Evolutionary conservation across 2,797 vertebrate species (phyloP).

Genomic region (Australoheros facetus): DNA sequence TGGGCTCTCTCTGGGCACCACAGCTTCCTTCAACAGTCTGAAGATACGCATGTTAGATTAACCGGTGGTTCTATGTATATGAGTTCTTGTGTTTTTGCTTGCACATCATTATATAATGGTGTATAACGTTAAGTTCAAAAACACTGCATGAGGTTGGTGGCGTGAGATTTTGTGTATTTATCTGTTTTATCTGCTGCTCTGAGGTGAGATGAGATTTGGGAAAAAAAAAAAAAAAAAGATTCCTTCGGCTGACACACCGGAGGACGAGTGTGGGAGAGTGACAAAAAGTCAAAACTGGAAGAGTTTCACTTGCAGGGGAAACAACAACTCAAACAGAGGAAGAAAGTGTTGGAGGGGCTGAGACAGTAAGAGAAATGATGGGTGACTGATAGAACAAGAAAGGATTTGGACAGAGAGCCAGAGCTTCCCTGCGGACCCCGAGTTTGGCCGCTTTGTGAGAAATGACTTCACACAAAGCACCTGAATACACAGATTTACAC

Average conservation of each 20-base stretch:
- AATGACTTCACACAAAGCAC: constrained; percentile 82
- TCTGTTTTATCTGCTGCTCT: not conserved
- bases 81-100: not conserved
- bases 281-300: constrained; percentile 25
- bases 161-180: not conserved
- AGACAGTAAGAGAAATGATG: constrained; percentile 48
- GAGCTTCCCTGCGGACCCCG: constrained; percentile 65
- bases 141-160: not conserved
- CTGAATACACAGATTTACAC: constrained; percentile 85
- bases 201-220: not conserved
- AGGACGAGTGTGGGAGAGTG: constrained; percentile 22
- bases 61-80: no score
- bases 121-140: not conserved
- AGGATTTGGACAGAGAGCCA: constrained; percentile 68
- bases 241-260: constrained; percentile 1
- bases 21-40: fast-evolving
- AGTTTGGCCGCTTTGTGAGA: constrained; percentile 59
- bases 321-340: constrained; percentile 41
- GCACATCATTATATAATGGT: not conserved
- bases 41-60: not conserved
- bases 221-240: constrained; percentile 2
- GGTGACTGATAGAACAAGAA: constrained; percentile 58
- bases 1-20: not conserved
- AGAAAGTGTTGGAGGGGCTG: constrained; percentile 14
- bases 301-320: constrained; percentile 15